Evolutionary conservation across 2,113 vertebrate species (phyloP), one percentile per base, ranked within the genome.

Genomic region (Galeopterus variegatus): DNA sequence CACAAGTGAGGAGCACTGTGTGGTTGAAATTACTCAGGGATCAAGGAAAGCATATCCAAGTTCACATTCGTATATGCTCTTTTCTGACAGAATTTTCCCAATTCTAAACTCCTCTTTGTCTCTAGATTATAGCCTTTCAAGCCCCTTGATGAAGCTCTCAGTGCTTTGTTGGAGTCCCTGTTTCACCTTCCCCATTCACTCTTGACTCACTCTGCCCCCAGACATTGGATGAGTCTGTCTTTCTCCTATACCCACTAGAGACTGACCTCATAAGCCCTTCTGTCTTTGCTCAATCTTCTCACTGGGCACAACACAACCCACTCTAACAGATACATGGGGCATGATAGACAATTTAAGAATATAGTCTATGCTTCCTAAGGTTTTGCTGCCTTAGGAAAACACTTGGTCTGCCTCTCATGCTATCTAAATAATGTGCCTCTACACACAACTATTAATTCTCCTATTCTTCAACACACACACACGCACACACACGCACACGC

Each of bases 1-100:
- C 56, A 36, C 14, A 56, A 90, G 31, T 45, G 56, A 88, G 28
- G 54, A 19, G 21, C 31, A 13, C 26, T 3, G 4, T 15, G 81
- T 52, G 28, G 54, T 0, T 52, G 18, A 13, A 28, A 62, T 31
- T 45, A 11, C 26, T 8, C n/a, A 1, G 31, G n/a, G 56, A 15
- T 21, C 45, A 26, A 45, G 11, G 52, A 23, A 7, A 62, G 41
- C 7, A 48, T 12, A 11, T 3, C 8, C 3, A 12, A 52, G 73
- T 12, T 11, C 26, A 28, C 3, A 2, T n/a, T 64, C 67, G 2
- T 1, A 17, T 1, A 1, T 41, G 26, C 84, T 15, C 1, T 50
- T 52, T 87, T 84, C 64, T 62, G n/a, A 26, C 31, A 56, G 41
- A 19, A 12, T 7, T 54, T 41, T 17, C 24, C 45, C 18, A 15